Evolutionary conservation across 2,113 vertebrate genomes (phyloP), one percentile per base, ranked within the genome.

Genomic region (Stictonetta naevosa): DNA sequence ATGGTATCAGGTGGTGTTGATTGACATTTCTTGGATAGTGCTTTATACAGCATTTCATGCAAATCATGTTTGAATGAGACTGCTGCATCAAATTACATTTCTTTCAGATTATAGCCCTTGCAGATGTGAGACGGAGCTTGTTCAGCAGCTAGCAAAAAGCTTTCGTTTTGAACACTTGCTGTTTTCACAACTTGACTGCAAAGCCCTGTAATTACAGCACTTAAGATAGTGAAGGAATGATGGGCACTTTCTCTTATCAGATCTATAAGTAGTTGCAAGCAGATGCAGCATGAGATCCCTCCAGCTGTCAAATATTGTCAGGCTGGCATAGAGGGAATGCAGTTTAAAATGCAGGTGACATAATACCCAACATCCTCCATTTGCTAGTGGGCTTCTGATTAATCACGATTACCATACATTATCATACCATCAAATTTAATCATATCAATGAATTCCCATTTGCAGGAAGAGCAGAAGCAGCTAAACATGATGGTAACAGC

Each of bases 351-450:
- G 98, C 98, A 98, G 98, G 98, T 98, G 98, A 98, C 98, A 98
- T 97, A 98, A 98, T 98, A 98, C 97, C 98, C 98, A 98, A 97
- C 98, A 98, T 98, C 97, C 98, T 98, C 97, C 98, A 97, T 98
- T 99, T 99, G 98, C 98, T 98, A 96, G 95, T 98, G 98, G 98
- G 98, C 98, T 98, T 98, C 98, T 99, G 98, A 99, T 99, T 99
- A 99, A 98, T 98, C 97, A 93, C 98, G 98, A 99, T 99, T 99
- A 99, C 98, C 99, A 99, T 99, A 99, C 96, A 99, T 99, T 99
- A 99, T 99, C 99, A 99, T 99, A 98, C 98, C 98, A 99, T 99
- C 98, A 99, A 97, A 98, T 98, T 98, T 98, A 99, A 99, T 99
- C 98, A 98, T 98, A 98, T 98, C 98, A 98, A 67, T 97, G 98